Evolutionary conservation across 1,140 invertebrate species (phyloP), one percentile per base, ranked within the genome.

Genomic region (Trypoxylus dichotomus): DNA sequence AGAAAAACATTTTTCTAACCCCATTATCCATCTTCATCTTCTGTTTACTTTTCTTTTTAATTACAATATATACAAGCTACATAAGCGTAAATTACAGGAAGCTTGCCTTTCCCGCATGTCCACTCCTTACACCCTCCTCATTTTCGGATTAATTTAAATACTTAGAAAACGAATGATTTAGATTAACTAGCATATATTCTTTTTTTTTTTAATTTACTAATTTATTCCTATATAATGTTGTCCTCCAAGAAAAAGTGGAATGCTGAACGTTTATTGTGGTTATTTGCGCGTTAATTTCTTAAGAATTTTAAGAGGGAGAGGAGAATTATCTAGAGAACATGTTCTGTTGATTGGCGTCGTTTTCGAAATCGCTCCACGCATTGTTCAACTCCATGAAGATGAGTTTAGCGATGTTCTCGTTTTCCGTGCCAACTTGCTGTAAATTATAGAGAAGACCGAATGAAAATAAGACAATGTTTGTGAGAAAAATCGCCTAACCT

Each of bases 361-460:
- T 96, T 87, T 99, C 97, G 87, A 99, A 99, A 84, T 97, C 95
- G 80, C 93, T 94, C 97, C 98, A 99, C 11, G 98, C 97, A 85
- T 99, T 98, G 88, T 98, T 99, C 79, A 99, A 88, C 89, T 99
- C 98, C 92, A 99, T 98, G 88, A 99, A 99, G 84, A 99, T 97
- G 83, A 98, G 87, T 88, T 97, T 98, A 11, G 98, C 98, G 83
- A 99, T 89, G 81, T 93, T 92, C 87, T 97, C 96, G 84, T 97
- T 95, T 41, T 91, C 90, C 0, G 95, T 96, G 42, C 95, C 96
- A 80, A 93, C 91, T 92, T 96, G 94, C 95, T 97, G 87, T n/a
- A 91, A 81, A 77, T 47, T 3, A 7, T 7, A 60, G 80, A 7
- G n/a, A 47, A 15, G 15, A 47, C 10, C 2, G 2, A 37, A 37